Base-by-base conservation (phyloP, 2,797 vertebrate species). In the Manis javanica region DNA sequence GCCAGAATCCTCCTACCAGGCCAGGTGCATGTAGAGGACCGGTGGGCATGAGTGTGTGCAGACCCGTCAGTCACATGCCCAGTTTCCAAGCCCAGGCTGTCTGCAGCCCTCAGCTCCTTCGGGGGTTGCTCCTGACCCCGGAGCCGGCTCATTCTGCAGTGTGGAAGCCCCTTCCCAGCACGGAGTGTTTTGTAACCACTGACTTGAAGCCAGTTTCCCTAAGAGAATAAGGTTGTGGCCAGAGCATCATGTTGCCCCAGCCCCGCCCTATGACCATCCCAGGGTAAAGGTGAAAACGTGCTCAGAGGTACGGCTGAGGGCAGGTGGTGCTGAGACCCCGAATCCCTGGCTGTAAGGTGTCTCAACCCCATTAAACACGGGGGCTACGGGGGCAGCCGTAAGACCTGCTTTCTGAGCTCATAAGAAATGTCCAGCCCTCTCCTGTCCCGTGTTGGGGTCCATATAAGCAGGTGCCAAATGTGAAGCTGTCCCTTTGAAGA, bases 181-280 rank as follows among this genome's bases (percentile, higher is more conserved):
- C 3, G 3, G 8, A 53, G 11, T 0, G 4, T 4, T 16, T 4
- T 15, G 1, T 18, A 11, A 6, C 11, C 11, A 26, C 19, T 57
- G 37, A 4, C 23, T 14, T 3, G 18, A 18, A 57, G 34, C 7
- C 53, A 0, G 57, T 16, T 55, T 26, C 34, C 8, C 53, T 29
- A 3, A 16, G 1, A 24, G 11, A 14, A 24, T 13, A 78, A 23
- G 16, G 7, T 15, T 12, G 1, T 10, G 63, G 18, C 18, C 12
- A 19, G 19, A 18, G 34, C 21, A 11, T 37, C 66, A 68, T 11
- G 4, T 3, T 7, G n/a, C 75, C 1, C 49, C 19, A 53, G 74
- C 16, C 5, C 29, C 7, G 16, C 63, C 31, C 15, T 0, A 7
- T 7, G 7, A 16, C 34, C 9, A 2, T 12, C 10, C 4, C 2